Conservation (phyloP, 1,140 invertebrate genomes). For the Drosophila repleta region DNA sequence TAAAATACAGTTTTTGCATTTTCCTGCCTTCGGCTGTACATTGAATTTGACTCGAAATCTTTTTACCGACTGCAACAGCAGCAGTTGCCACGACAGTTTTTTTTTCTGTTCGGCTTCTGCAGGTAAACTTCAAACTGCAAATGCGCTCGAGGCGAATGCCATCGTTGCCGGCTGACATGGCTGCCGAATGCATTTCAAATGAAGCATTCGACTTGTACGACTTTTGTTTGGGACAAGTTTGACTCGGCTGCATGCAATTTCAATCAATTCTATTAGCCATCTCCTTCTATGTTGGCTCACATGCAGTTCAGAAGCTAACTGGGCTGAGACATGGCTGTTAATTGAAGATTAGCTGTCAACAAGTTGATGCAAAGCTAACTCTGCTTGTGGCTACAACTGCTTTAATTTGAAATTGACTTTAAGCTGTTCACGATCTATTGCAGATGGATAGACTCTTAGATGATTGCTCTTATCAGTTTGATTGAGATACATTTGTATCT, state of each 20-base stretch:
- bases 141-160: slow-evolving; percentile 24
- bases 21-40: slow-evolving; percentile 66
- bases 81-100: slow-evolving; percentile 29
- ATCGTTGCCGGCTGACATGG: slow-evolving; percentile 24
- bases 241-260: slow-evolving; percentile 4
- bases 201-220: slow-evolving; percentile 5
- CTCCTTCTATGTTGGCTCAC: neutral
- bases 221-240: slow-evolving; percentile 16
- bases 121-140: slow-evolving; percentile 5
- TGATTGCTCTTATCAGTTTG: too few relatives aligned
- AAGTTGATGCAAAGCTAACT: neutral
- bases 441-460: too few relatives aligned
- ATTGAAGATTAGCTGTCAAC: neutral
- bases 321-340: neutral
- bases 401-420: too few relatives aligned
- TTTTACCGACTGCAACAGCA: neutral
- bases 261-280: slow-evolving; percentile 16
- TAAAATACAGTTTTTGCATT: slow-evolving; percentile 69
- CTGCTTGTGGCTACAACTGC: too few relatives aligned
- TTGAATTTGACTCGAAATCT: slow-evolving; percentile 62
- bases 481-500: too few relatives aligned
- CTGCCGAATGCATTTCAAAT: slow-evolving; percentile 23
- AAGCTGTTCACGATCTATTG: too few relatives aligned
- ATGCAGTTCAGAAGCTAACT: neutral
- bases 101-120: neutral